phyloP scores from a whole-genome alignment of 2,797 vertebrate species.

The Parauchenoglanis punctatus region DNA sequence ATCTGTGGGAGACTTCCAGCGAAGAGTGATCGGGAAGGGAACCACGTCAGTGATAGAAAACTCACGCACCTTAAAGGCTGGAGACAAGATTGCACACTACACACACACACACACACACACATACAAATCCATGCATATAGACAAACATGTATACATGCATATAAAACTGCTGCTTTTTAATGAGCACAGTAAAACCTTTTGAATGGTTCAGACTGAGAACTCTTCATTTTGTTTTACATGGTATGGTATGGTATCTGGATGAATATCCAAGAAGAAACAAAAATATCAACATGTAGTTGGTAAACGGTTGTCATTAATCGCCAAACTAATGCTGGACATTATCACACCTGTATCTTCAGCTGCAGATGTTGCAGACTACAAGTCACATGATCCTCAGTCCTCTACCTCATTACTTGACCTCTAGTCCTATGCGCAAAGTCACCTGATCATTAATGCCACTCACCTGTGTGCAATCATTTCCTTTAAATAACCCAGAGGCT shows the following conservation, averaged over 20 bases:
- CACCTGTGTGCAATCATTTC: not conserved
- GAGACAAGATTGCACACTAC: constrained; percentile 96
- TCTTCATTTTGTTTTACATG: not conserved
- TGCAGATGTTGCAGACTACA: not conserved
- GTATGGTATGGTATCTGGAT: not conserved
- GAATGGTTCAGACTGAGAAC: not conserved
- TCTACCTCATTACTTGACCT: not conserved
- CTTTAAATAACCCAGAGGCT: not conserved
- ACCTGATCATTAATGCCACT: not conserved
- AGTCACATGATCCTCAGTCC: not conserved
- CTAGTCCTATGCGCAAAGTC: not conserved
- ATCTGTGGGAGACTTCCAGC: constrained; percentile 94
- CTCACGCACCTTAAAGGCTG: constrained; percentile 97
- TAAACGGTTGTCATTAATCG: not conserved
- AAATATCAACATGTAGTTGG: not conserved
- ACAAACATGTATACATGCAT: constrained; percentile 8
- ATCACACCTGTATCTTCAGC: not conserved
- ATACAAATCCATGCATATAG: constrained; percentile 31
- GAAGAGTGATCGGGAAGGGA: constrained; percentile 90
- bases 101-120: constrained; percentile 45
- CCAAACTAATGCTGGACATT: not conserved
- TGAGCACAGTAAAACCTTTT: not conserved
- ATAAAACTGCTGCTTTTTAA: not conserved
- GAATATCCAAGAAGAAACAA: not conserved
- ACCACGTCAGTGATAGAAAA: constrained; percentile 96